Evolutionary conservation across 1,140 invertebrate species (phyloP).

Genomic region (Temnothorax nylanderi): DNA sequence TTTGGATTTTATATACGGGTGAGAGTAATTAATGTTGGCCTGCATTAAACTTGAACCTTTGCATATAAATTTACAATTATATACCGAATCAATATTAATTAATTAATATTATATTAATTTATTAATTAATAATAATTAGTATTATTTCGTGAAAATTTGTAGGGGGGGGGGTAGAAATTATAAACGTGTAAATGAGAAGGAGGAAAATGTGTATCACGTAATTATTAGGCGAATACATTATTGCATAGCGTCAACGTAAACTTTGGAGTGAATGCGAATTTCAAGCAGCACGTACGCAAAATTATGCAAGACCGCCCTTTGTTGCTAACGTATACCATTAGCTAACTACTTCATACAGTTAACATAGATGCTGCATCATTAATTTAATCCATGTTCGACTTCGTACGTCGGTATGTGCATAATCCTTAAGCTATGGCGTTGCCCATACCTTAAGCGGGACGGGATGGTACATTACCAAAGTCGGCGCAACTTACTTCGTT

Average conservation of each 20-base stretch:
- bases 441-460: constrained; percentile 31
- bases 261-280: constrained; percentile 33
- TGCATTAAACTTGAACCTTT: neutral
- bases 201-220: neutral
- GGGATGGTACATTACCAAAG: constrained; percentile 64
- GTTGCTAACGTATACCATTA: constrained; percentile 55
- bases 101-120: constrained; percentile 1
- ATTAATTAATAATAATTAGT: neutral
- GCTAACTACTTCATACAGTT: constrained; percentile 57
- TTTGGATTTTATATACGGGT: neutral
- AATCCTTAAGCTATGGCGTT: constrained; percentile 49
- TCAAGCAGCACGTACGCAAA: constrained; percentile 43
- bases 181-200: neutral
- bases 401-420: constrained; percentile 44
- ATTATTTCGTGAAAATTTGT: neutral
- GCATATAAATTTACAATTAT: constrained; percentile 30
- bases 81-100: neutral
- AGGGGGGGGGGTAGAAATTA: neutral
- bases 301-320: constrained; percentile 56
- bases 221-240: constrained; percentile 22
- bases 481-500: constrained; percentile 71
- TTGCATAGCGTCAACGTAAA: constrained; percentile 16
- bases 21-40: neutral
- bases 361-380: constrained; percentile 51
- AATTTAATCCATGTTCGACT: constrained; percentile 52